Conservation (phyloP, 2,888 invertebrate genomes). For the Opisthograptis luteolata region DNA sequence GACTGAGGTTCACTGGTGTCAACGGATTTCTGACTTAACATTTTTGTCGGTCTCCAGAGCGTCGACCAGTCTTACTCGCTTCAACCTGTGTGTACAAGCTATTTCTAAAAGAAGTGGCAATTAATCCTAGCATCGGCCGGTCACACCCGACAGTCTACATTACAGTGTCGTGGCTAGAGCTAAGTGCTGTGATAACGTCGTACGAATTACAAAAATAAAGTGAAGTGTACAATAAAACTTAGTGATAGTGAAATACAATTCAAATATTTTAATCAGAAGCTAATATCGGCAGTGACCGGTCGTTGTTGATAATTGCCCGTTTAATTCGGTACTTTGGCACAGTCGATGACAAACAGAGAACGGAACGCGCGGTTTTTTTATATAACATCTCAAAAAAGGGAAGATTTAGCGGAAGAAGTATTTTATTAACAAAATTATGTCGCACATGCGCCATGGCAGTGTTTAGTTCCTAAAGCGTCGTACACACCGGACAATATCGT, state of each 20-base stretch:
- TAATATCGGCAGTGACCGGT: conserved; percentile 27
- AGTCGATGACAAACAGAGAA: conserved; percentile 58
- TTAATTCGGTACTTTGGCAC: conserved; percentile 60
- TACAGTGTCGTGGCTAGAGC: conserved; percentile 4
- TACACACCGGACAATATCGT: neutral
- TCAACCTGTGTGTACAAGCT: conserved; percentile 48
- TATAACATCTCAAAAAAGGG: neutral
- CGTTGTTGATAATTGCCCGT: conserved; percentile 32
- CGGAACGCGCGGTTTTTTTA: conserved; percentile 5
- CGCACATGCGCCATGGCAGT: neutral
- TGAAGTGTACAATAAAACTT: conserved; percentile 13
- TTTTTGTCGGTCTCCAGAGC: conserved; percentile 4
- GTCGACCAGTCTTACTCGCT: conserved; percentile 31
- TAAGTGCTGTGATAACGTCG: conserved; percentile 17
- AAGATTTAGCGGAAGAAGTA: neutral
- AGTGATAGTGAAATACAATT: conserved; percentile 8
- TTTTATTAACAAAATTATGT: neutral
- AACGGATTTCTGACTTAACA: neutral
- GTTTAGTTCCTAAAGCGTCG: neutral
- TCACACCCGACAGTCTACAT: conserved; percentile 11
- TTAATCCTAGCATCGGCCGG: conserved; percentile 25
- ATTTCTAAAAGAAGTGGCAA: conserved; percentile 36
- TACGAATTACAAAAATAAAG: conserved; percentile 18
- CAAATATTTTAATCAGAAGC: neutral
- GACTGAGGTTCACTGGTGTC: conserved; percentile 5